Evolutionary conservation across 2,888 invertebrate species (phyloP), one percentile per base, ranked within the genome.

Genomic region (Cheilosia scutellata): DNA sequence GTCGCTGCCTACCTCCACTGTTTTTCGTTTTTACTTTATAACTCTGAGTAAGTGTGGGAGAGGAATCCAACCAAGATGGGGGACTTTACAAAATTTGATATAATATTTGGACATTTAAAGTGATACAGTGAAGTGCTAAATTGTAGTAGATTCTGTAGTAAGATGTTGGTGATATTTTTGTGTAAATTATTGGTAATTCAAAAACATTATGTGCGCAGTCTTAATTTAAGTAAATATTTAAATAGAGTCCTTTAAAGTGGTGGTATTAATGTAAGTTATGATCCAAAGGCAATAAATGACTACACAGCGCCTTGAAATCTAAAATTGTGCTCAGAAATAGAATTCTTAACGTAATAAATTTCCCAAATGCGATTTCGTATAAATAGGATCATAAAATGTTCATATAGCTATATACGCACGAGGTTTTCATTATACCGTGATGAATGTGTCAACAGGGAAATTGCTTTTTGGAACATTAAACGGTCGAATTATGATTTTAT

Each of bases 1-100:
- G 33, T 16, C 42, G 66, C 58, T 51, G 44, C 33, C 51, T 68
- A 16, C 37, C 51, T 49, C 37, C 25, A 65, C 53, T 42, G 27
- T 72, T 62, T 33, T 47, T 55, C 31, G 49, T 76, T 72, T 60
- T 77, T 51, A 57, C 27, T 65, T 66, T 29, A 62, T n/a, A 47
- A 62, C 13, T 74, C 20, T 60, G 47, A 84, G 63, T 75, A 66
- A 84, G 80, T 79, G 84, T 75, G 70, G 47, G 75, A 44, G 65
- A 60, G 55, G 13, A 60, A 16, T 68, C 27, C 42, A 49, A 76
- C 44, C 57, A 70, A 70, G 49, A 58, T 57, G 47, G 31, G 55
- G 63, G 55, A 7, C 44, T 20, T 25, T 53, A 47, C 20, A 55
- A 55, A 44, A 20, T 55, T 66, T 44, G 2, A 55, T 57, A 44